Evolutionary conservation across 2,113 vertebrate genomes (phyloP).

Genomic region (Xerus inauris): DNA sequence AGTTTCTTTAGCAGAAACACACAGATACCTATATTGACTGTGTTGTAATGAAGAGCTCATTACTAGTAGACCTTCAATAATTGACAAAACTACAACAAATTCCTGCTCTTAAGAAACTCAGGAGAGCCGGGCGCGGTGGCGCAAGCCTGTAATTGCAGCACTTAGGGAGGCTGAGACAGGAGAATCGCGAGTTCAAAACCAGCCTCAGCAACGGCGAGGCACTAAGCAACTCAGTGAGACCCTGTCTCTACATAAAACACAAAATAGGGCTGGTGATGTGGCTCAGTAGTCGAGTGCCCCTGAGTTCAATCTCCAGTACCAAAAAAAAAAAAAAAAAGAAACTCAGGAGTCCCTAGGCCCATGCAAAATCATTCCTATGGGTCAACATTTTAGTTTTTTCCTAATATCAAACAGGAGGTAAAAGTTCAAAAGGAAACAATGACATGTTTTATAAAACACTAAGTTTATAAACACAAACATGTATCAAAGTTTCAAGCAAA

Average conservation of each 20-base stretch:
- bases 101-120: not conserved
- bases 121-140: no score
- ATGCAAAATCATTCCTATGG: not conserved
- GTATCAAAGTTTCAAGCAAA: conserved; percentile 52
- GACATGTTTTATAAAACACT: conserved; percentile 60
- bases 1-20: not conserved
- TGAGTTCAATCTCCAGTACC: no score
- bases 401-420: not conserved
- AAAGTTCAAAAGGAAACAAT: conserved; percentile 37
- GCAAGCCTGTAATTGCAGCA: no score
- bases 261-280: no score
- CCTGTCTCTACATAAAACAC: no score
- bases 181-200: no score
- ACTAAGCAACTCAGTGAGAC: no score
- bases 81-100: not conserved
- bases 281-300: no score
- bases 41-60: conserved; percentile 3
- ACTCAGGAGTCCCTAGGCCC: not conserved
- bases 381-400: not conserved
- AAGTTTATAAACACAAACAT: conserved; percentile 68
- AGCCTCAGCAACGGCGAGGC: no score
- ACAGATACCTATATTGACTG: not conserved
- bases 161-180: no score
- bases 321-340: no score
- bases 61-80: not conserved